Evolutionary conservation across 2,888 invertebrate species (phyloP).

Genomic region (Pomacea canaliculata): DNA sequence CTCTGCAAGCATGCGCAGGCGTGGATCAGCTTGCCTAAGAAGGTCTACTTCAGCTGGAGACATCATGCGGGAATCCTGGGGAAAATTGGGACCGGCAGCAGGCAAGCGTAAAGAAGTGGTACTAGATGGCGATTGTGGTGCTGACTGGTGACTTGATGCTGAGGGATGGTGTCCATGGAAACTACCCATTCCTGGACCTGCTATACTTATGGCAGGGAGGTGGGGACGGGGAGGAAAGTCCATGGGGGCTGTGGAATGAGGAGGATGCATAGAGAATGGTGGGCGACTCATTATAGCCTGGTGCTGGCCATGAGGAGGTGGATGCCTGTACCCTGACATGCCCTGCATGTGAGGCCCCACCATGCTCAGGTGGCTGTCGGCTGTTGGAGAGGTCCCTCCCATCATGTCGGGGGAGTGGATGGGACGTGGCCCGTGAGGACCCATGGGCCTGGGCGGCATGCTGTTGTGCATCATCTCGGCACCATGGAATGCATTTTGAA

Average conservation of each 20-base stretch:
- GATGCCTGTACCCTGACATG: constrained; percentile 22
- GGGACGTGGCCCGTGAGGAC: constrained; percentile 22
- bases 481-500: constrained; percentile 26
- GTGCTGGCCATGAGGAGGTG: constrained; percentile 28
- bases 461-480: constrained; percentile 33
- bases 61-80: constrained; percentile 31
- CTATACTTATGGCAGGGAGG: constrained; percentile 23
- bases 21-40: constrained; percentile 25
- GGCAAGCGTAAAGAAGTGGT: constrained; percentile 15
- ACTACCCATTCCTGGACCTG: not conserved
- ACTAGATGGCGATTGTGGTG: constrained; percentile 12
- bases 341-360: constrained; percentile 22
- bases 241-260: not conserved
- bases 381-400: not conserved
- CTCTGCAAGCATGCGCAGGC: constrained; percentile 32
- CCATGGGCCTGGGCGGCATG: constrained; percentile 35
- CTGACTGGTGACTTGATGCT: constrained; percentile 14
- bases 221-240: constrained; percentile 20
- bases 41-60: constrained; percentile 24
- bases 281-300: constrained; percentile 32
- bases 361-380: constrained; percentile 13
- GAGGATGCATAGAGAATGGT: constrained; percentile 14
- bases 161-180: constrained; percentile 13
- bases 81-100: constrained; percentile 22
- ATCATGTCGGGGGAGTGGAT: constrained; percentile 16